phyloP scores from a whole-genome alignment of 2,113 vertebrate species.

The Steatornis caripensis region DNA sequence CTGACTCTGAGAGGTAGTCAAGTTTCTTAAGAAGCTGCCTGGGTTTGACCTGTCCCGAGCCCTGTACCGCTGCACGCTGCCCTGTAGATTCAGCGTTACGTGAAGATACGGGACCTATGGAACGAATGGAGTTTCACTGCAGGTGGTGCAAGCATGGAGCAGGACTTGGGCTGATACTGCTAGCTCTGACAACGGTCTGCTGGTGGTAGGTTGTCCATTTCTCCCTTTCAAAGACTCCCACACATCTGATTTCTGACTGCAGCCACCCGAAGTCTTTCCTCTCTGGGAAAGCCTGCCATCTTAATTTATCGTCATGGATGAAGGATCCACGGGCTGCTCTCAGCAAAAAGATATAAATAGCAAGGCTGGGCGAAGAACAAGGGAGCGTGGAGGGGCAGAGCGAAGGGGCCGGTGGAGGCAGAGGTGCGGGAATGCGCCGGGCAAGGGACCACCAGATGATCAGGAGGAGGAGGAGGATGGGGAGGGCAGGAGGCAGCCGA shows the following conservation, averaged over 20 bases:
- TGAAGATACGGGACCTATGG: not conserved
- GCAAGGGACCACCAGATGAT: not conserved
- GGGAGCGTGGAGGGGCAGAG: not conserved
- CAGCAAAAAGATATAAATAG: not conserved
- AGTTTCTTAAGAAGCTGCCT: not conserved
- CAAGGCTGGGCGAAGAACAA: not conserved
- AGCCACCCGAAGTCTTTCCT: not conserved
- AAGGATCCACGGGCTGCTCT: not conserved
- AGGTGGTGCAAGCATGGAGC: not conserved
- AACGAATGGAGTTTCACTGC: accelerated
- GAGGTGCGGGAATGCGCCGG: accelerated
- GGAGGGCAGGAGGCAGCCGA: not conserved
- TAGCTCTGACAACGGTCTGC: not conserved
- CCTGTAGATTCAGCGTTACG: accelerated
- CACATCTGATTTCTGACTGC: not conserved
- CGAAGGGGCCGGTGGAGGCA: not conserved
- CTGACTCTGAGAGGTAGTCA: not conserved
- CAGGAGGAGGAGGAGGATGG: not conserved
- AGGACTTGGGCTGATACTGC: not conserved
- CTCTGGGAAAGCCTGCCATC: not conserved
- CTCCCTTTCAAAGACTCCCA: not conserved
- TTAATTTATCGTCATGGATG: not conserved
- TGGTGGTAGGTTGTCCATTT: not conserved
- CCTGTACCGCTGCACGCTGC: accelerated
- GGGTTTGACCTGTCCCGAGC: not conserved